phyloP scores from a whole-genome alignment of 2,888 invertebrate species.

The Sipunculus nudus region DNA sequence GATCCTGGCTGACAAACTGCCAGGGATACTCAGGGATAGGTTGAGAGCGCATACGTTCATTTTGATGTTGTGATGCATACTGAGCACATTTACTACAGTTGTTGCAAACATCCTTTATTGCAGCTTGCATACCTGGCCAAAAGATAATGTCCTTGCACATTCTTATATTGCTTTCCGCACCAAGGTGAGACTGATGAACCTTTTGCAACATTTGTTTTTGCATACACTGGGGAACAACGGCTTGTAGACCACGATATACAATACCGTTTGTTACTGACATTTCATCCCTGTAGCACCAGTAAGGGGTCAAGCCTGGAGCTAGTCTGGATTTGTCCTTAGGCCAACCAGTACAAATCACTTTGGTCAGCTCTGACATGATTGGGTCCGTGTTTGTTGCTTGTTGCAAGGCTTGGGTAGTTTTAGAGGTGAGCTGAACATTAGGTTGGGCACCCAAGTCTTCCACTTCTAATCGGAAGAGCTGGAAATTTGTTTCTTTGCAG shows the following conservation, averaged over 20 bases:
- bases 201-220: background rate
- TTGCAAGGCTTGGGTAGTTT: background rate
- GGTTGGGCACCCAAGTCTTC: background rate
- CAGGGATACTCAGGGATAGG: slow-evolving; percentile 1
- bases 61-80: background rate
- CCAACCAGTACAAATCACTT: slow-evolving; percentile 4
- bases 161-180: slow-evolving; percentile 1
- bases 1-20: slow-evolving; percentile 7
- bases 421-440: background rate
- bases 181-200: background rate
- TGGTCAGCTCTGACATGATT: background rate
- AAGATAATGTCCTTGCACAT: slow-evolving; percentile 6
- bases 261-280: background rate
- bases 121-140: slow-evolving; percentile 6
- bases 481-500: background rate
- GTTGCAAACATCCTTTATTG: slow-evolving; percentile 5
- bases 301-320: background rate
- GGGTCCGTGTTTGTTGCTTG: background rate
- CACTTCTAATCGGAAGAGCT: background rate
- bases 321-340: background rate
- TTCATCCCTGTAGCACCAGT: slow-evolving; percentile 2
- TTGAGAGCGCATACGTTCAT: slow-evolving; percentile 5
- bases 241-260: background rate
- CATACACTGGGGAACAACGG: background rate
- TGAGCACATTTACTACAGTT: slow-evolving; percentile 1